These are phyloP conservation scores for Periphyllus acericola DNA, from an alignment of 2,888 invertebrate species.

Conservation along the genomic window DNA sequence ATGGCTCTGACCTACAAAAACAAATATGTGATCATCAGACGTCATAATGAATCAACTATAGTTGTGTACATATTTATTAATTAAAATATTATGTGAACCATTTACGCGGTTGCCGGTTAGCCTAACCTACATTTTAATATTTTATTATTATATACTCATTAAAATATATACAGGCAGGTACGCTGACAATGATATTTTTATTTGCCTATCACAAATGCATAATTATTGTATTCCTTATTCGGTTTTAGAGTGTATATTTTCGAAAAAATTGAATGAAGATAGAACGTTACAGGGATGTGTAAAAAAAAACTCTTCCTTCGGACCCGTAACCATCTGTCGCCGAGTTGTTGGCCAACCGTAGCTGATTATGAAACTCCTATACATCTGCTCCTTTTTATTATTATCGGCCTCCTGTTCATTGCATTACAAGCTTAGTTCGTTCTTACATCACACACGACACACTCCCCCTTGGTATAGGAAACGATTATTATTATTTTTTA, in stretches of 20 bases:
- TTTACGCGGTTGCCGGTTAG: neutral
- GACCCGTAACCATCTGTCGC: constrained; percentile 59
- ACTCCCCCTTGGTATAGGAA: constrained; percentile 44
- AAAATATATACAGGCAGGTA: neutral
- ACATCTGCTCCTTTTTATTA: constrained; percentile 62
- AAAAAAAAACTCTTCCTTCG: constrained; percentile 56
- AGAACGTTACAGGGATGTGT: constrained; percentile 36
- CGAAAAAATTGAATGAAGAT: constrained; percentile 55
- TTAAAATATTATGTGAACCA: neutral
- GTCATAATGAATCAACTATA: constrained; percentile 9
- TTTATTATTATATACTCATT: neutral
- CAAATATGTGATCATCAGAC: constrained; percentile 38
- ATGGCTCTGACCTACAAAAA: constrained; percentile 58
- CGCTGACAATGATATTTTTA: neutral
- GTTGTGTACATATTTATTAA: neutral
- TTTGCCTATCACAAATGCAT: neutral
- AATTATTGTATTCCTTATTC: constrained; percentile 5
- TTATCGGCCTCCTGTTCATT: constrained; percentile 58
- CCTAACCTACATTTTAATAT: neutral
- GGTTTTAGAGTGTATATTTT: constrained; percentile 17
- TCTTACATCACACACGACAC: constrained; percentile 47
- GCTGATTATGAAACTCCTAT: constrained; percentile 60
- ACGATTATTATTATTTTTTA: constrained; percentile 37
- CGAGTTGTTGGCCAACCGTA: constrained; percentile 61
- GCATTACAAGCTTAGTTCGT: constrained; percentile 49